Percentiles rank a stretch among this genome's conserved stretches.
Evolutionary conservation across 1,140 invertebrate species (phyloP).

Genomic region (Proales similis): DNA sequence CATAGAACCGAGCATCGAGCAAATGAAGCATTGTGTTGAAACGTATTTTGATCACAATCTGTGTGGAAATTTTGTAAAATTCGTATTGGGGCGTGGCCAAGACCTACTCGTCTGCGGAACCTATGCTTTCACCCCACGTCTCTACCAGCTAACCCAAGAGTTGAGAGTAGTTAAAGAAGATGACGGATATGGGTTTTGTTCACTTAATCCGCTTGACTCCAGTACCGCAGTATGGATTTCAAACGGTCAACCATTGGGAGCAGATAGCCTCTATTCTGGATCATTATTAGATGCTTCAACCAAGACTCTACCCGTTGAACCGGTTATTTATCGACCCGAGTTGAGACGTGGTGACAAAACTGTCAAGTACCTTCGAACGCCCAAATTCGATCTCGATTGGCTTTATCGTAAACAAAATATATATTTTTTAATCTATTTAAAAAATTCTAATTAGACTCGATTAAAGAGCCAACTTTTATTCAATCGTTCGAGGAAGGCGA

Average conservation of each 20-base stretch:
- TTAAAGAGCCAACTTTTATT: conserved; percentile 72
- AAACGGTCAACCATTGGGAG: conserved; percentile 27
- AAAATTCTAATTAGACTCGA: neutral
- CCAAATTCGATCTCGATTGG: conserved; percentile 36
- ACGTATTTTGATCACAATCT: conserved; percentile 28
- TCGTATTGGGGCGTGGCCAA: conserved; percentile 1
- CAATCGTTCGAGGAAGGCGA: conserved; percentile 77
- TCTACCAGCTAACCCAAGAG: conserved; percentile 20
- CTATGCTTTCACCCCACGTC: conserved; percentile 14
- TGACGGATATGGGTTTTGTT: conserved; percentile 38
- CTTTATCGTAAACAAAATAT: conserved; percentile 6
- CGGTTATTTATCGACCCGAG: conserved; percentile 34
- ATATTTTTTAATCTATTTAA: neutral
- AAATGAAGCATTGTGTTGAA: conserved; percentile 28
- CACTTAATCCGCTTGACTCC: conserved; percentile 9
- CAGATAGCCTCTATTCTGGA: conserved; percentile 16
- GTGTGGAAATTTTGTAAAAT: conserved; percentile 26
- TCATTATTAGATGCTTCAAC: conserved; percentile 29
- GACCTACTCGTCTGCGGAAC: conserved; percentile 23
- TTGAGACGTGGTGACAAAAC: conserved; percentile 10
- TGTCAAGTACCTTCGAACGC: conserved; percentile 17
- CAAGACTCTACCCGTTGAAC: conserved; percentile 29
- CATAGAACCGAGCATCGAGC: conserved; percentile 5
- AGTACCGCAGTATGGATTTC: conserved; percentile 34
- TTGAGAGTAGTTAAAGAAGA: conserved; percentile 35